phyloP scores from a whole-genome alignment of 2,888 invertebrate genomes.

The Phyllotreta cruciferae region DNA sequence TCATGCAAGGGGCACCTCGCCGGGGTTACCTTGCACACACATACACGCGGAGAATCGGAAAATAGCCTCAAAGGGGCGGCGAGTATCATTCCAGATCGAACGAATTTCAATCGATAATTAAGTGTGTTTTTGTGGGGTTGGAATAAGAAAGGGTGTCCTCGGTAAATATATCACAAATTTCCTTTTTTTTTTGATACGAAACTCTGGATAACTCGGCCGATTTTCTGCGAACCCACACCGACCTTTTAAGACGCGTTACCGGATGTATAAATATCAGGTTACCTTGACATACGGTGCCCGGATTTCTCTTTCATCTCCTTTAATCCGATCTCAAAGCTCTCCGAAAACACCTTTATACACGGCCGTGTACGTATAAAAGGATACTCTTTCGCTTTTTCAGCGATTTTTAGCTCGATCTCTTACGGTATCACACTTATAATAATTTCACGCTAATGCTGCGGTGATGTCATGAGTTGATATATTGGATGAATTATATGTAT shows the following conservation, averaged over 20 bases:
- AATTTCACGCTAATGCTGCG: too few relatives aligned
- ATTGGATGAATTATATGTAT: too few relatives aligned
- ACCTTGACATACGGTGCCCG: constrained; percentile 13
- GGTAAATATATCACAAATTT: too few relatives aligned
- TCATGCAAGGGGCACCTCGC: constrained; percentile 15
- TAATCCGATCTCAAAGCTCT: constrained; percentile 21
- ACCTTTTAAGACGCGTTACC: constrained; percentile 12
- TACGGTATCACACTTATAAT: too few relatives aligned
- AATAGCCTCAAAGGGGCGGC: too few relatives aligned
- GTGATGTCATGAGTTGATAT: not conserved
- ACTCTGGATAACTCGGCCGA: not conserved
- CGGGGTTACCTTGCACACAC: too few relatives aligned
- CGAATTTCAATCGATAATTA: too few relatives aligned
- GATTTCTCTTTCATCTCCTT: constrained; percentile 26
- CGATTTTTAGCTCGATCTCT: constrained; percentile 8
- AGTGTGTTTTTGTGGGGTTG: too few relatives aligned
- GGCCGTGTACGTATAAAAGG: not conserved
- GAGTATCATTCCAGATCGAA: too few relatives aligned
- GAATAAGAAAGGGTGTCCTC: too few relatives aligned
- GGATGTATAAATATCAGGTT: constrained; percentile 26
- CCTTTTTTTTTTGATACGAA: too few relatives aligned
- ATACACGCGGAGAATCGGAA: too few relatives aligned
- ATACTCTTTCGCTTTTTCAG: constrained; percentile 14
- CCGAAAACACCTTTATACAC: constrained; percentile 17
- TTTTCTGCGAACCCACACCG: constrained; percentile 4